Evolutionary conservation across 1,140 invertebrate species (phyloP).

Genomic region (Nasonia giraulti): DNA sequence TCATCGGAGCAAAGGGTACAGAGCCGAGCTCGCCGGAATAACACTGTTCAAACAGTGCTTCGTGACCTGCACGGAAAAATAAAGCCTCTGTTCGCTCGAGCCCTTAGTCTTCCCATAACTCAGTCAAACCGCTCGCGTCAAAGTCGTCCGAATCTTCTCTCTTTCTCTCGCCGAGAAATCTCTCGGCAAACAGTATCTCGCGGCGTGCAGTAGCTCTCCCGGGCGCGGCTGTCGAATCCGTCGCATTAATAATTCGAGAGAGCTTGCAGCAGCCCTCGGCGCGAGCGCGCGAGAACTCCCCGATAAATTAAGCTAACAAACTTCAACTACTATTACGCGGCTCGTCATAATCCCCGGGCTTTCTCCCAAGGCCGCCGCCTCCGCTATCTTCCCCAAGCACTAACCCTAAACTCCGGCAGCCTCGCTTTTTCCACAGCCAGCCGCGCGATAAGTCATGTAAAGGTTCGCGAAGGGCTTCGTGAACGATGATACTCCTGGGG

Average conservation of each 20-base stretch:
- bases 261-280: neutral
- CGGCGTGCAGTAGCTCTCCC: slow-evolving; percentile 20
- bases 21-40: too few species aligned
- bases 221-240: slow-evolving; percentile 36
- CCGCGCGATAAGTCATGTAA: slow-evolving; percentile 52
- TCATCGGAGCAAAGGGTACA: too few species aligned
- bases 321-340: slow-evolving; percentile 44
- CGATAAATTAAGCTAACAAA: slow-evolving; percentile 63
- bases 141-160: neutral
- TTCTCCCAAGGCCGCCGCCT: neutral
- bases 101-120: neutral
- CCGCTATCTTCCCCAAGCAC: slow-evolving; percentile 10
- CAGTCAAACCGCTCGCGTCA: neutral
- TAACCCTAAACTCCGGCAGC: slow-evolving; percentile 21
- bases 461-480: slow-evolving; percentile 46
- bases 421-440: slow-evolving; percentile 45
- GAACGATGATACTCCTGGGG: slow-evolving; percentile 58
- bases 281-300: slow-evolving; percentile 52
- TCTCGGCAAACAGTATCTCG: neutral
- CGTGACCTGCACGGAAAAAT: too few species aligned
- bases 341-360: slow-evolving; percentile 36
- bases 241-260: slow-evolving; percentile 57
- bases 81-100: too few species aligned
- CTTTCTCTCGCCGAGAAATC: too few species aligned
- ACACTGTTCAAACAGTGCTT: too few species aligned